Conservation (phyloP, 2,797 vertebrate species). For the Limnodromus scolopaceus region DNA sequence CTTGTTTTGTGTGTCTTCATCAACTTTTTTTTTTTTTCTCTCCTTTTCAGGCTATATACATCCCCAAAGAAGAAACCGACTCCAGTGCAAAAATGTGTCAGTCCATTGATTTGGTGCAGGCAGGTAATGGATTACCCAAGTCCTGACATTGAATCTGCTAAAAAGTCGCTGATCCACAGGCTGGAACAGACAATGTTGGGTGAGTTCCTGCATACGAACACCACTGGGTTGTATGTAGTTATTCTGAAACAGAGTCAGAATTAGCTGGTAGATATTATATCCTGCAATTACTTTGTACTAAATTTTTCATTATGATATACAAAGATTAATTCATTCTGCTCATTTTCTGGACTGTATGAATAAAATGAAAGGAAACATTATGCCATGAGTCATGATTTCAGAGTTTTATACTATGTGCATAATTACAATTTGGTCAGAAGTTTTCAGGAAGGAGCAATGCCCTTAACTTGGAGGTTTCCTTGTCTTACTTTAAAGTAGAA, state of each 20-base stretch:
- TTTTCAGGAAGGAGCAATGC: background rate
- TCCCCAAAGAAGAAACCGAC: conserved; percentile 91
- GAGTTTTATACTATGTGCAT: background rate
- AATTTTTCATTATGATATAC: background rate
- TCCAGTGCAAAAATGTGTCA: conserved; percentile 89
- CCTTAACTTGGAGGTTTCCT: background rate
- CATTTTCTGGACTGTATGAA: background rate
- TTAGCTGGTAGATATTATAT: background rate
- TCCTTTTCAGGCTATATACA: conserved; percentile 88
- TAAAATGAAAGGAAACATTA: background rate
- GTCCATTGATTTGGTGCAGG: conserved; percentile 95
- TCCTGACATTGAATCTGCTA: conserved; percentile 96
- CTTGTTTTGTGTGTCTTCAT: background rate
- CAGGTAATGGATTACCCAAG: conserved; percentile 96
- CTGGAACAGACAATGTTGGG: conserved; percentile 97
- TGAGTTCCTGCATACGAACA: conserved; percentile 67
- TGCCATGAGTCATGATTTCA: background rate
- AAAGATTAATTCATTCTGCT: background rate
- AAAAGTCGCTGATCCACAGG: conserved; percentile 95
- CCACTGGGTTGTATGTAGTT: background rate
- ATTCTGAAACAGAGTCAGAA: background rate
- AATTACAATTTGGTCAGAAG: background rate
- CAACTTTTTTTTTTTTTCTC: background rate
- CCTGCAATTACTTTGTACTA: background rate
- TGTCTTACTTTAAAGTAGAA: background rate